A percentile compares a stretch with the other conserved stretches of the same genome.
phyloP scores from a whole-genome alignment of 2,888 invertebrate species.

The Polyommatus iphigenia region DNA sequence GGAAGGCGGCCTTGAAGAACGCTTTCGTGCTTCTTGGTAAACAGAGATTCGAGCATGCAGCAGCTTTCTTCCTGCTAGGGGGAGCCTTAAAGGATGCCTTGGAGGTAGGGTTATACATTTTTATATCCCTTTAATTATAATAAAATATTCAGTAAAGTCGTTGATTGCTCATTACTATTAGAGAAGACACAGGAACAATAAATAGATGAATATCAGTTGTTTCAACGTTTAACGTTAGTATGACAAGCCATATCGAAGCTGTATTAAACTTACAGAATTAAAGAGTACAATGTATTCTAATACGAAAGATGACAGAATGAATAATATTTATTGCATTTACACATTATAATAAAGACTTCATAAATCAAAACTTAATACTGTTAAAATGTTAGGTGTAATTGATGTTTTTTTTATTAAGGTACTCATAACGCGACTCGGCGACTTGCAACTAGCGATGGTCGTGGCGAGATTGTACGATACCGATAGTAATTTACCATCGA shows the following conservation, averaged over 20 bases:
- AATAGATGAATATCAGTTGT: no score
- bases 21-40: conserved; percentile 97
- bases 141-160: neutral
- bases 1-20: conserved; percentile 98
- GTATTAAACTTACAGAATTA: no score
- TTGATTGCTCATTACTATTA: neutral
- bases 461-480: conserved; percentile 95
- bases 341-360: no score
- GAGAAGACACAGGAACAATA: no score
- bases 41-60: conserved; percentile 98
- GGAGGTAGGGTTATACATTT: conserved; percentile 81
- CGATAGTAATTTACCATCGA: conserved; percentile 85
- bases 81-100: conserved; percentile 97
- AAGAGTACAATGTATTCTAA: no score
- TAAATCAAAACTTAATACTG: no score
- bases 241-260: no score
- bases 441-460: conserved; percentile 96
- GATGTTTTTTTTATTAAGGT: conserved; percentile 75
- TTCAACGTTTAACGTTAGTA: no score
- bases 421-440: conserved; percentile 93
- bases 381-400: conserved; percentile 26
- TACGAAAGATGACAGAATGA: no score
- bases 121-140: neutral
- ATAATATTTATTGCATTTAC: no score
- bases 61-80: conserved; percentile 98